Percentiles rank a stretch among this genome's conserved stretches.
These are phyloP conservation scores for Dendrolimus punctatus DNA, from an alignment of 1,140 invertebrate genomes.

Conservation along the genomic window DNA sequence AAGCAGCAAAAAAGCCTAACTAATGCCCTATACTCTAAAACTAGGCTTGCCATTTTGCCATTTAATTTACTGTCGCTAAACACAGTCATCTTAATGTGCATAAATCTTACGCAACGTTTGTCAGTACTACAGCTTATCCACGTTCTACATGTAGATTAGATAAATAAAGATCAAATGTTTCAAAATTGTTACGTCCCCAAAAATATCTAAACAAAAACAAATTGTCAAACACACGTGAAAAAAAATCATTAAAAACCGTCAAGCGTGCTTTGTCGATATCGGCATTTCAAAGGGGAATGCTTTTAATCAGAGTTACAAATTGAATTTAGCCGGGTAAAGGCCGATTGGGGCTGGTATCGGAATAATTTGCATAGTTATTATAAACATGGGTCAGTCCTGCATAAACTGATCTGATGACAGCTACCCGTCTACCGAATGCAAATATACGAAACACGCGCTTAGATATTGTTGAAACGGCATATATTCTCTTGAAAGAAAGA, in stretches of 20 bases:
- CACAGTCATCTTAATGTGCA: no score
- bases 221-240: not conserved
- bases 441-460: conserved; percentile 30
- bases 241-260: conserved; percentile 26
- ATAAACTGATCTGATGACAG: conserved; percentile 56
- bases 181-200: not conserved
- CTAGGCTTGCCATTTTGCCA: no score
- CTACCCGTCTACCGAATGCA: conserved; percentile 37
- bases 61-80: no score
- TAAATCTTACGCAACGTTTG: no score
- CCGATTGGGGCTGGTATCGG: conserved; percentile 54
- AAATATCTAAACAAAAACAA: conserved; percentile 6
- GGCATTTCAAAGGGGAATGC: conserved; percentile 41
- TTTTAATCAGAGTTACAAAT: conserved; percentile 67
- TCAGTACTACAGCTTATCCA: no score
- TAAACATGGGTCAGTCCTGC: conserved; percentile 61
- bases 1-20: no score
- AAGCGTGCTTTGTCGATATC: conserved; percentile 30
- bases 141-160: no score
- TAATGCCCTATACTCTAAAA: no score
- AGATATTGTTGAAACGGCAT: no score
- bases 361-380: conserved; percentile 69
- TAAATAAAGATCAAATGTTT: not conserved
- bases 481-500: no score
- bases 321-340: conserved; percentile 47